phyloP scores from a whole-genome alignment of 2,113 vertebrate species.

The Pipa parva region DNA sequence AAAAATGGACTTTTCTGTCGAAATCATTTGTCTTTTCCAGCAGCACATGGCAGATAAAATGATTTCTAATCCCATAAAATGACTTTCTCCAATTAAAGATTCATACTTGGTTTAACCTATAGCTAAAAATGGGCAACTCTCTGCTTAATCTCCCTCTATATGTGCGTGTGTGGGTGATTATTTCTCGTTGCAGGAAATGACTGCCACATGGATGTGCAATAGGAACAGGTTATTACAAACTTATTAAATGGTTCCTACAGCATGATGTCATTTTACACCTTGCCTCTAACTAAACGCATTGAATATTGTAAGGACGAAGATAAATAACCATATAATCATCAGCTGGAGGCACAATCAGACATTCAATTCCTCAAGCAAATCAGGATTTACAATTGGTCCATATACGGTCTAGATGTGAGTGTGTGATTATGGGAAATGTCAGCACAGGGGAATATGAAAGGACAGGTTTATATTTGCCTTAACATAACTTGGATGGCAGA shows the following conservation, averaged over 20 bases:
- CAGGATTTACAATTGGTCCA: too few relatives aligned
- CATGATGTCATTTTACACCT: background rate
- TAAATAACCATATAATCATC: background rate
- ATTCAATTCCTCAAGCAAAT: too few relatives aligned
- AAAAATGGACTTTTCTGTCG: too few relatives aligned
- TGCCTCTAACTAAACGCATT: background rate
- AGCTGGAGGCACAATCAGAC: too few relatives aligned
- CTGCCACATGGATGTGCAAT: background rate
- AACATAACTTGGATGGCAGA: too few relatives aligned
- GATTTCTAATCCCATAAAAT: background rate
- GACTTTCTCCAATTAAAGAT: conserved; percentile 6
- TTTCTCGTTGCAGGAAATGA: background rate
- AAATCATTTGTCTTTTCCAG: background rate
- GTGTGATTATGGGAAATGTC: too few relatives aligned
- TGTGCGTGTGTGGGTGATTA: background rate
- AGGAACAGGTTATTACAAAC: background rate
- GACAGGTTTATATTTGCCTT: too few relatives aligned
- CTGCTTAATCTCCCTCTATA: background rate
- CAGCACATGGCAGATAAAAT: background rate
- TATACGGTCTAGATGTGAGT: too few relatives aligned
- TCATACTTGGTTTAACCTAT: conserved; percentile 16
- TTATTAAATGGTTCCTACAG: background rate
- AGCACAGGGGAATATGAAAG: too few relatives aligned
- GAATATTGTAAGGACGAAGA: background rate
- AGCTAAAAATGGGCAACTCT: background rate